Base-by-base conservation (phyloP, 2,888 invertebrate genomes). In the Gibbula magus region DNA sequence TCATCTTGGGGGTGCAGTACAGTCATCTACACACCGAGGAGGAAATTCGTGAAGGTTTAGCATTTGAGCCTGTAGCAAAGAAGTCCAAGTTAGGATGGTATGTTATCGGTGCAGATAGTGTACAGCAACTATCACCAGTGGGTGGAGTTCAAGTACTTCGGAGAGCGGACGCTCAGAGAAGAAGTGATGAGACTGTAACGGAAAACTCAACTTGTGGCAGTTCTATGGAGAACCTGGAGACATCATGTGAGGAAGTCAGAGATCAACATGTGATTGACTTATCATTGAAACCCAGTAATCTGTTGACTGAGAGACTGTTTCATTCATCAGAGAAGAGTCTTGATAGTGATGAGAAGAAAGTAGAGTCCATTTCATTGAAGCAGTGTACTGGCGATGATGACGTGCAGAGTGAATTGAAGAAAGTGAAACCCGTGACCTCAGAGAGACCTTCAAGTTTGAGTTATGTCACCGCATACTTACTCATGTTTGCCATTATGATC, bases 71-170 rank as follows among this genome's bases (percentile, higher is more conserved):
- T 8, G 67, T 76, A 0, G 79, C 52, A 8, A 79, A 76, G 54
- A 39, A 35, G 10, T 77, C 80, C 2, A 67, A 35, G 13, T 54
- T 80, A 70, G 80, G 80, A 45, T 80, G 80, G 80, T 53, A 77
- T 73, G 73, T 77, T 2, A 80, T 80, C 22, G 80, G 77, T n/a
- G 25, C 80, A 53, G 77, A 80, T 53, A 35, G 56, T 7, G 66
- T 29, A 20, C 52, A 76, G 20, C 53, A n/a, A n/a, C 53, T 53
- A 25, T n/a, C 79, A 2, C 20, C 79, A 29, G 45, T 76, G 16
- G 70, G 45, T 39, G 61, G 66, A 16, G 56, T 79, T 20, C 32
- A 32, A 4, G 66, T 79, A 52, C 32, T 79, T 45, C 45, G 76
- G 53, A 51, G 52, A 22, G 53, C 76, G 32, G 66, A 76, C 51